A percentile compares a stretch with the other conserved stretches of the same genome.
phyloP scores from a whole-genome alignment of 2,797 vertebrate species.

The Lepus townsendii region DNA sequence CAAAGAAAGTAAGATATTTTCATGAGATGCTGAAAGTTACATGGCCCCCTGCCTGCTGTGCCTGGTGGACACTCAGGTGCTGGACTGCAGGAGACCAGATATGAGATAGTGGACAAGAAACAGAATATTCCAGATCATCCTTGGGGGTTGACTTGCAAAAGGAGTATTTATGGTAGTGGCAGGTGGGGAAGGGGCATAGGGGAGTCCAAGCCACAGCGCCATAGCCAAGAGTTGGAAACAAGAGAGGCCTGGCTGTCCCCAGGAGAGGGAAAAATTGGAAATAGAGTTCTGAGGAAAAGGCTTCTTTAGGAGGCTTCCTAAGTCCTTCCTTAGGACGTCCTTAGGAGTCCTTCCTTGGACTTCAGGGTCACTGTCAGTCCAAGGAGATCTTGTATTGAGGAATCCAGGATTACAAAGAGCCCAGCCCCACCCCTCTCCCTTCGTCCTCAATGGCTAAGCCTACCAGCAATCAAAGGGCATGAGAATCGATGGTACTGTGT shows the following conservation, averaged over 20 bases:
- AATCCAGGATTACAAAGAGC: not conserved
- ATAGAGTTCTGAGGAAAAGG: not conserved
- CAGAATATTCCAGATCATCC: not conserved
- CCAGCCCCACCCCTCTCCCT: not conserved
- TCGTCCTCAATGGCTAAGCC: not conserved
- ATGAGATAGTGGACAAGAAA: not conserved
- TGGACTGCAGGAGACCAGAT: not conserved
- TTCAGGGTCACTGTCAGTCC: not conserved
- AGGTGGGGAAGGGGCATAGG: not conserved
- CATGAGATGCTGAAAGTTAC: not conserved
- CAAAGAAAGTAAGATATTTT: not conserved
- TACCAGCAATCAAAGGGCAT: not conserved
- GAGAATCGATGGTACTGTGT: no score
- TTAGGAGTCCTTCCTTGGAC: no score
- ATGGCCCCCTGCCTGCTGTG: not conserved
- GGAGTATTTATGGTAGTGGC: not conserved
- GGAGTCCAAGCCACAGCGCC: not conserved
- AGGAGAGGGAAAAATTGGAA: not conserved
- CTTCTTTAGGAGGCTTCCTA: no score
- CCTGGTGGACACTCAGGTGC: no score
- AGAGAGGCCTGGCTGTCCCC: not conserved
- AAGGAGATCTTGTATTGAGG: not conserved
- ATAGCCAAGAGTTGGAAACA: not conserved
- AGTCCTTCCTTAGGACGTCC: no score
- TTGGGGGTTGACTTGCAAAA: not conserved